Base-by-base conservation (phyloP, 2,797 vertebrate genomes). In the Balearica regulorum region DNA sequence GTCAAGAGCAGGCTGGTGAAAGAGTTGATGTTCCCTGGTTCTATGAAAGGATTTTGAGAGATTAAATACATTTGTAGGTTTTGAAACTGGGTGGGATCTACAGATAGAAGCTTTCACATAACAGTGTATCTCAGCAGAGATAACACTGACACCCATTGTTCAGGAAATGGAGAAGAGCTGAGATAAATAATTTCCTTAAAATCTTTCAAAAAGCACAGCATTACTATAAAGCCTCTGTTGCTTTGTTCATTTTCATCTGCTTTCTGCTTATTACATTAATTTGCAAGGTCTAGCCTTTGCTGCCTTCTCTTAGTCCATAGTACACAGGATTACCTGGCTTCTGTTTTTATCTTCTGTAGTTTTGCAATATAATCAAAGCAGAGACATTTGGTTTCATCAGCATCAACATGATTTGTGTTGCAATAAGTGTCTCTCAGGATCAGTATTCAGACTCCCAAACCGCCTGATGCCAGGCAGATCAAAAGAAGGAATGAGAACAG, bases 31-130 rank as follows among this genome's bases (percentile, higher is more conserved):
- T n/a, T 69, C 68, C 69, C 57, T 54, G 44, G 8, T 71, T 89
- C 61, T 39, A 35, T 46, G 53, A 71, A 90, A 89, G 68, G 92
- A 93, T 92, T 95, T 79, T n/a, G 69, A 83, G 60, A 93, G 24
- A 78, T 73, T 61, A 94, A 77, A 91, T 64, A 49, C 41, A 61
- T 58, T 71, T 51, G 73, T 61, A 79, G 44, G n/a, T 77, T 93
- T 89, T 96, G 68, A 89, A 90, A 78, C 24, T 29, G 57, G 55
- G 65, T 5, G 24, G 71, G 81, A 87, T 71, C 75, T 90, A 49
- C 25, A 58, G 46, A 70, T 19, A 15, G 51, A 24, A 73, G 48
- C 22, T 83, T 80, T 80, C 90, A 85, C 1, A 0, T 87, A 64
- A 77, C n/a, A 69, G 8, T 19, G 25, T 80, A 64, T 71, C 91